A percentile compares a stretch with the other conserved stretches of the same genome.
These are phyloP conservation scores for Odiellus spinosus DNA, from an alignment of 2,888 invertebrate species.

Conservation along the genomic window DNA sequence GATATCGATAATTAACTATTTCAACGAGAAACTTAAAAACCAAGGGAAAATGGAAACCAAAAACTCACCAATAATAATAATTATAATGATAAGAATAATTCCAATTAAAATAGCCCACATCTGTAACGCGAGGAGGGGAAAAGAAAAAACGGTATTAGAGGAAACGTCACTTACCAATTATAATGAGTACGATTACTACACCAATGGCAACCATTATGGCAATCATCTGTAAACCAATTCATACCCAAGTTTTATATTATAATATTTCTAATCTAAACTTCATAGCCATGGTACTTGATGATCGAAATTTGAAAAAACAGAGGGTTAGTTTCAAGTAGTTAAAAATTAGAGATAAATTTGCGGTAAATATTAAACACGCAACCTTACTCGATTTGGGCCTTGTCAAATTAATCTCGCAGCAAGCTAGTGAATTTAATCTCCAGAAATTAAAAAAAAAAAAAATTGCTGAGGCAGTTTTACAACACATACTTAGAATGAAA, in stretches of 20 bases:
- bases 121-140: slow-evolving; percentile 10
- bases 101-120: slow-evolving; percentile 18
- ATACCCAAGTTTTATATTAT: not conserved
- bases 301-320: too few species aligned
- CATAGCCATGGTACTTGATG: too few species aligned
- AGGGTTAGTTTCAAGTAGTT: too few species aligned
- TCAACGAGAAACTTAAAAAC: slow-evolving; percentile 1
- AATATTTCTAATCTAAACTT: too few species aligned
- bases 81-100: slow-evolving; percentile 14
- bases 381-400: too few species aligned
- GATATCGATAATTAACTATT: not conserved
- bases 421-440: too few species aligned
- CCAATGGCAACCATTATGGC: slow-evolving; percentile 17
- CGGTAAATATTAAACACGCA: too few species aligned
- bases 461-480: too few species aligned
- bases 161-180: slow-evolving; percentile 12
- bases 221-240: slow-evolving; percentile 16
- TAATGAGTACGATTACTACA: slow-evolving; percentile 16
- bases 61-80: slow-evolving; percentile 17
- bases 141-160: not conserved
- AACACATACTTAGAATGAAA: too few species aligned
- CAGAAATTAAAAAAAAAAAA: too few species aligned
- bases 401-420: too few species aligned
- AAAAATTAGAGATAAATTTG: too few species aligned
- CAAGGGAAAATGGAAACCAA: slow-evolving; percentile 2